phyloP scores from a whole-genome alignment of 2,113 vertebrate genomes.

The Scopus umbretta region DNA sequence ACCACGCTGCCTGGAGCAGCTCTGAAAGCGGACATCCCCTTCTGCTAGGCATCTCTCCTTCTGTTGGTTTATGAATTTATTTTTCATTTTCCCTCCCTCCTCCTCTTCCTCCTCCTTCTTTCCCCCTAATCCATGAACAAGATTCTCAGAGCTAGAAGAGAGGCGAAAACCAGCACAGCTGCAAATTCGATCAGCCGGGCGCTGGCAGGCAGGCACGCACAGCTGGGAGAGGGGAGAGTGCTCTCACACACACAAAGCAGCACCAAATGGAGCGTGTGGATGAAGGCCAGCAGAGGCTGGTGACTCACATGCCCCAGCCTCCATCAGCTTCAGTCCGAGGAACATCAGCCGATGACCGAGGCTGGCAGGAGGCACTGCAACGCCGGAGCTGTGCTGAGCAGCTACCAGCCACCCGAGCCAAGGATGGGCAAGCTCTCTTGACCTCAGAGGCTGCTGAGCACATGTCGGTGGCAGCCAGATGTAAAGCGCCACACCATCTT shows the following conservation, averaged over 20 bases:
- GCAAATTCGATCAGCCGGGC: not conserved
- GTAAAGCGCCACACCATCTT: not conserved
- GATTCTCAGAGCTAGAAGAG: not conserved
- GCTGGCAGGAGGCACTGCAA: not conserved
- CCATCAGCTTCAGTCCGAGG: not conserved
- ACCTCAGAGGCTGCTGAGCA: not conserved
- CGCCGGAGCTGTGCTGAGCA: not conserved
- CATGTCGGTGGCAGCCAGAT: not conserved
- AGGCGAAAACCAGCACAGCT: slow-evolving; percentile 31
- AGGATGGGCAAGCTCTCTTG: not conserved
- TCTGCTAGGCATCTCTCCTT: not conserved
- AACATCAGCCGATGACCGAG: not conserved
- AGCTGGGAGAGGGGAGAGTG: slow-evolving; percentile 49
- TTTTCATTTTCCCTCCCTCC: not conserved
- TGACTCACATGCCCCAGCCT: slow-evolving; percentile 15
- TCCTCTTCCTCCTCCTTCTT: not conserved
- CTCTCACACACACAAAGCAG: slow-evolving; percentile 54
- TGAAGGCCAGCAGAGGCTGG: not conserved
- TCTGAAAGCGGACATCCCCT: not conserved
- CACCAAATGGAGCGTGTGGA: slow-evolving; percentile 37
- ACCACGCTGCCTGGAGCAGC: not conserved
- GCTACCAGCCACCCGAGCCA: not conserved
- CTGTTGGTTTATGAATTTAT: not conserved
- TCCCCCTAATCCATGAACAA: not conserved
- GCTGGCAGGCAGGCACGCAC: slow-evolving; percentile 54